Base-by-base conservation (phyloP, 2,113 vertebrate genomes). In the Talpa occidentalis region DNA sequence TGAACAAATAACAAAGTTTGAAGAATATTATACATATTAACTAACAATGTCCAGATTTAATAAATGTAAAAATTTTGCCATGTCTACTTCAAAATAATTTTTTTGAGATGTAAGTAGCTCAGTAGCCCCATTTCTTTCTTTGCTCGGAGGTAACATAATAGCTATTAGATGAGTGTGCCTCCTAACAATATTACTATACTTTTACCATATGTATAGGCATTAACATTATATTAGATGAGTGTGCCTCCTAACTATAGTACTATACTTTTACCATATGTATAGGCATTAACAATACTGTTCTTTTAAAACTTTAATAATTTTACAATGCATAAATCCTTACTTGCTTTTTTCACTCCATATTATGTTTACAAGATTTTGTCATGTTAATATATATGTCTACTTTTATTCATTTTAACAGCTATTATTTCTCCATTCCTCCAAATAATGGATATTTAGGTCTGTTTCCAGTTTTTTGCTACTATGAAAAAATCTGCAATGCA, bases 21-120 rank as follows among this genome's bases (percentile, higher is more conserved):
- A 56, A 62, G 35, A 92, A 30, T 74, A 84, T 32, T 80, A 49
- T 0, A 90, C 32, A 85, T 24, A 77, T 22, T 77, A 62, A 87
- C 66, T 32, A 70, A 82, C n/a, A 62, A 54, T 42, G 40, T 86
- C 37, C 40, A 93, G 52, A 90, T 40, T 47, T 79, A 83, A 54
- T 54, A 93, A 82, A 88, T 85, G 28, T 73, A 92, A 85, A 84
- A 56, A 60, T 84, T 91, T 79, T 79, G 30, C n/a, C 32, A 47
- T 54, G 73, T n/a, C 56, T 35, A 85, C 56, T 66, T 85, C 16
- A 79, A 6, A 47, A 59, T 24, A 73, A 64, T 49, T 19, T 88
- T 77, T 76, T 24, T 42, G 6, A 86, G 66, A 67, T 74, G 66
- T 30, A 69, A 52, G 40, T 42, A 82, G 22, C 28, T n/a, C 11